Conservation (phyloP, 64 coral and sea anemone species). For the Montipora foliosa region DNA sequence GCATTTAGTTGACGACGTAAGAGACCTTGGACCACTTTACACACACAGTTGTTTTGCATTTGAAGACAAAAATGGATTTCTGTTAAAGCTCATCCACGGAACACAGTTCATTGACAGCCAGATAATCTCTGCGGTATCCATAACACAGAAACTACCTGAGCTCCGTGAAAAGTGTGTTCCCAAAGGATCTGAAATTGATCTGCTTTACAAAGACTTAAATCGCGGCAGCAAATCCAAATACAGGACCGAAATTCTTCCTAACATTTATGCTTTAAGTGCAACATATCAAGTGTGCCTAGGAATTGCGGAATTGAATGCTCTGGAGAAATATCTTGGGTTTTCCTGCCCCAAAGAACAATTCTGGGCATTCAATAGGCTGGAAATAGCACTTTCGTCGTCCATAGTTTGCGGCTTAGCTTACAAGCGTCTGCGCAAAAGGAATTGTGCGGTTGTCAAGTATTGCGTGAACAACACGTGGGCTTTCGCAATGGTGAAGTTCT, state of each 20-base stretch:
- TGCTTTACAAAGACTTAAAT: too few species aligned
- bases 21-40: slow-evolving; percentile 19
- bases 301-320: neutral
- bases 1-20: slow-evolving; percentile 13
- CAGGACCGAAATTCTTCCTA: neutral
- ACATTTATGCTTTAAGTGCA: neutral
- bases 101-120: slow-evolving; percentile 15
- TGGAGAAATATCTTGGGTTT: neutral
- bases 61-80: slow-evolving; percentile 30
- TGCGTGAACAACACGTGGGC: neutral
- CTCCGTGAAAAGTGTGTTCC: too few species aligned
- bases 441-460: slow-evolving; percentile 43
- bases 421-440: neutral
- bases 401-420: neutral
- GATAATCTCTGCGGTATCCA: neutral
- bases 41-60: slow-evolving; percentile 37
- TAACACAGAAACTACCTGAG: too few species aligned
- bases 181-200: too few species aligned
- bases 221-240: neutral
- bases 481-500: slow-evolving; percentile 52
- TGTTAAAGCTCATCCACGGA: slow-evolving; percentile 43
- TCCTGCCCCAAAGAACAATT: neutral
- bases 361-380: neutral
- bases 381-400: neutral
- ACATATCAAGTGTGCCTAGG: neutral